Conservation (phyloP, 2,888 invertebrate genomes). For the Drosophila mayaguana region DNA sequence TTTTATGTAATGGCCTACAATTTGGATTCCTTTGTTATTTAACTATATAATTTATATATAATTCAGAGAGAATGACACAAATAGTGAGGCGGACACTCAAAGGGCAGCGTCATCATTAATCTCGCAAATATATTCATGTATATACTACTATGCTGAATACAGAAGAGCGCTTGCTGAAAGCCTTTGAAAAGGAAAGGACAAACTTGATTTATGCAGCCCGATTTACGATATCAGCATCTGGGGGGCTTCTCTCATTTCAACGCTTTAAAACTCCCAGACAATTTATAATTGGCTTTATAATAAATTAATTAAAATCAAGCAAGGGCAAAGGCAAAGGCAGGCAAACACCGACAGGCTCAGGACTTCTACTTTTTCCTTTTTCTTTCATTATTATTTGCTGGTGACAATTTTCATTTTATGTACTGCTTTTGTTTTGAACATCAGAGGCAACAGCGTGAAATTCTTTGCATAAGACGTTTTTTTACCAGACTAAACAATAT, state of each 20-base stretch:
- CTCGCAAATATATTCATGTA: constrained; percentile 12
- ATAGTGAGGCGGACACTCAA: neutral
- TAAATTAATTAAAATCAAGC: constrained; percentile 32
- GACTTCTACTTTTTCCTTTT: constrained; percentile 1
- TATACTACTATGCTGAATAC: neutral
- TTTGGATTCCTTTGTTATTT: constrained; percentile 36
- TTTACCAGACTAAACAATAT: neutral
- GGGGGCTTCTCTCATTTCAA: neutral
- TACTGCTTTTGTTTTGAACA: constrained; percentile 6
- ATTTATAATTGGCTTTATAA: constrained; percentile 29
- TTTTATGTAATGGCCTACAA: constrained; percentile 28
- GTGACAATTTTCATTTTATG: constrained; percentile 28
- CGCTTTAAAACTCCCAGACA: constrained; percentile 11
- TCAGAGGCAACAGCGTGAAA: constrained; percentile 5
- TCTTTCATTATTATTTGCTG: constrained; percentile 9
- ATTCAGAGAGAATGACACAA: constrained; percentile 35
- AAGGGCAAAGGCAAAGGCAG: neutral
- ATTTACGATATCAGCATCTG: constrained; percentile 23
- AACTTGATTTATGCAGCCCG: constrained; percentile 19
- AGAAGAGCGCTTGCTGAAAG: neutral
- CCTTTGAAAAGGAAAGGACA: neutral
- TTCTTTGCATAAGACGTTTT: constrained; percentile 16
- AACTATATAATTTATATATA: constrained; percentile 67
- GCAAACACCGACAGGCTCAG: neutral
- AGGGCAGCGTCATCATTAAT: constrained; percentile 42